These are phyloP conservation scores for Marmota monax DNA, from an alignment of 2,113 vertebrate species.

Conservation along the genomic window DNA sequence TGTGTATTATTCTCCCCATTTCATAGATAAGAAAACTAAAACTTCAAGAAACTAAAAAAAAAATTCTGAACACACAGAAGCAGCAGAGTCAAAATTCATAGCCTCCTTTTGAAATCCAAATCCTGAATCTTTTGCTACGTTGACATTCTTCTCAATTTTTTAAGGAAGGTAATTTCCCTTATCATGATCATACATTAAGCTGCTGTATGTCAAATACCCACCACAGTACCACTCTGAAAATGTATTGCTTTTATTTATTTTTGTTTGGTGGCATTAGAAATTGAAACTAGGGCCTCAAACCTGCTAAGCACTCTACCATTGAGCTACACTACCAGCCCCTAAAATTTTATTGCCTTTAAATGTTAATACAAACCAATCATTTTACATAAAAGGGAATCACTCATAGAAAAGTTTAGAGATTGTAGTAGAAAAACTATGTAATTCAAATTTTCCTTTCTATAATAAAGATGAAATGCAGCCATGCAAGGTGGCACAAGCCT, in stretches of 20 bases:
- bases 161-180: conserved; percentile 1
- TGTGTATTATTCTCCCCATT: background rate
- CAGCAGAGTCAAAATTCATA: background rate
- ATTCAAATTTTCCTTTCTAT: conserved; percentile 30
- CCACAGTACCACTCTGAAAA: background rate
- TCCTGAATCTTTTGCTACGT: background rate
- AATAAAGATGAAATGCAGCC: background rate
- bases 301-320: too few relatives aligned
- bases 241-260: background rate
- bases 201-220: background rate
- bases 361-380: background rate
- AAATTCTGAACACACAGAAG: background rate
- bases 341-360: background rate
- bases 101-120: background rate
- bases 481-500: too few relatives aligned
- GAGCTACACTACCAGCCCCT: background rate
- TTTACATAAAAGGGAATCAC: conserved; percentile 16
- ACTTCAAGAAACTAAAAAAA: conserved; percentile 3
- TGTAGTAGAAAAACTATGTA: conserved; percentile 18
- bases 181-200: background rate
- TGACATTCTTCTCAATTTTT: background rate
- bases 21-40: conserved; percentile 12
- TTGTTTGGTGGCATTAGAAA: background rate
- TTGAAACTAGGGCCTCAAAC: too few relatives aligned
- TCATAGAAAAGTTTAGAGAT: background rate